phyloP scores from a whole-genome alignment of 2,888 invertebrate genomes.

The Nemurella pictetii region DNA sequence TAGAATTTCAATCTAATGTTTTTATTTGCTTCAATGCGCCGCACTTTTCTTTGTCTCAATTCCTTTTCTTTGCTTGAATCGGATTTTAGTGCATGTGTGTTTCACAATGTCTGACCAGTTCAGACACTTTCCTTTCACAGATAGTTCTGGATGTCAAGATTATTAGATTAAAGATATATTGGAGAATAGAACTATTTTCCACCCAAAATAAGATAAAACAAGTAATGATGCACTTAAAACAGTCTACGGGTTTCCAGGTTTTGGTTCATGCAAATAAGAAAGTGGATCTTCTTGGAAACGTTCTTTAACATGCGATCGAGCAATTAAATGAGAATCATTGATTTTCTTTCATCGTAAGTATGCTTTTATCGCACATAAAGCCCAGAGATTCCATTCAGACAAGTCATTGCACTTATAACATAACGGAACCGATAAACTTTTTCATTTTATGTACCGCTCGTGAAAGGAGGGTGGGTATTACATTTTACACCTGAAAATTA shows the following conservation, averaged over 20 bases:
- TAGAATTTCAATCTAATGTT: conserved; percentile 7
- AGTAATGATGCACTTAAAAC: background rate
- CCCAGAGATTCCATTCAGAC: background rate
- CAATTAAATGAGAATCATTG: background rate
- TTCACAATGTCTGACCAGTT: too few species aligned
- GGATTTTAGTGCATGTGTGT: background rate
- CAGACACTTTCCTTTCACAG: too few species aligned
- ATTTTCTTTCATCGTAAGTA: background rate
- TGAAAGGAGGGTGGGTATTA: background rate
- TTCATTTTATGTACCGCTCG: background rate
- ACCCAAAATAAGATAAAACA: too few species aligned
- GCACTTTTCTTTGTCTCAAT: too few species aligned
- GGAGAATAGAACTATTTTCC: too few species aligned
- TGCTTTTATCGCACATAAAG: background rate
- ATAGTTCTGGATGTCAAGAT: too few species aligned
- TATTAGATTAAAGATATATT: too few species aligned
- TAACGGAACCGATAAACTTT: background rate
- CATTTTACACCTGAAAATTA: background rate
- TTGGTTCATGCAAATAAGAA: background rate
- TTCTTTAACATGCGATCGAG: background rate
- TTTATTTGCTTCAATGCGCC: background rate
- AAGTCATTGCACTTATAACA: background rate
- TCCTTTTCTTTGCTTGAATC: too few species aligned
- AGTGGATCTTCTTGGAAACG: background rate
- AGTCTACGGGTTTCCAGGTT: background rate